Percentiles rank a stretch among this genome's conserved stretches.
Conservation (phyloP, 1,140 invertebrate species). For the Drosophila rhopaloa region DNA sequence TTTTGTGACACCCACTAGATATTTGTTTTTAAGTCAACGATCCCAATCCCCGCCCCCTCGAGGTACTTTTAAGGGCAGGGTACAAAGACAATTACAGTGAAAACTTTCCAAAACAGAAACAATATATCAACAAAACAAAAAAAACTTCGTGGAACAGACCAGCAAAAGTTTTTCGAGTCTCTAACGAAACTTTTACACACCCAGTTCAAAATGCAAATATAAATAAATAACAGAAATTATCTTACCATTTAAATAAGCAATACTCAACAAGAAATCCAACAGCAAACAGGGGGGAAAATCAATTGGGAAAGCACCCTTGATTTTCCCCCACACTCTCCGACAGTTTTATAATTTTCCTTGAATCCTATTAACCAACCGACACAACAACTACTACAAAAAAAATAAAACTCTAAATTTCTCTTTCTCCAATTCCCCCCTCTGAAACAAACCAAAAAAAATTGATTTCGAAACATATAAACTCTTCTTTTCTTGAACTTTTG, state of each 20-base stretch:
- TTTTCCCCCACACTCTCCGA: constrained; percentile 41
- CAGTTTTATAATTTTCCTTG: constrained; percentile 53
- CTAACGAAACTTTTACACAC: constrained; percentile 65
- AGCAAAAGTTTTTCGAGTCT: constrained; percentile 61
- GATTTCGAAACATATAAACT: constrained; percentile 79
- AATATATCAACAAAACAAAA: constrained; percentile 52
- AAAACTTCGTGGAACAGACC: constrained; percentile 60
- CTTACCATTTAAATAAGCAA: constrained; percentile 34
- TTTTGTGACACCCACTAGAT: constrained; percentile 35
- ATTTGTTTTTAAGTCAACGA: constrained; percentile 37
- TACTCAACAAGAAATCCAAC: constrained; percentile 54
- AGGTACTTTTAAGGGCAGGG: constrained; percentile 23
- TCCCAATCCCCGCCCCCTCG: constrained; percentile 7
- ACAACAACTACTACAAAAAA: constrained; percentile 58
- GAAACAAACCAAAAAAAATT: constrained; percentile 62
- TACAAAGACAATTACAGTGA: constrained; percentile 54
- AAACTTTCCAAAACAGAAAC: constrained; percentile 45
- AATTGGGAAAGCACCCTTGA: constrained; percentile 27
- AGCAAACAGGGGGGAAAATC: constrained; percentile 32
- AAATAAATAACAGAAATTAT: constrained; percentile 51
- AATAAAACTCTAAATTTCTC: constrained; percentile 83
- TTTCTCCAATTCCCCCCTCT: constrained; percentile 76
- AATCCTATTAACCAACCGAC: constrained; percentile 33
- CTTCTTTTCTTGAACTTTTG: constrained; percentile 84
- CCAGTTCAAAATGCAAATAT: constrained; percentile 81